Conservation (phyloP, 1,140 invertebrate species). For the Carcinoscorpius rotundicauda region DNA sequence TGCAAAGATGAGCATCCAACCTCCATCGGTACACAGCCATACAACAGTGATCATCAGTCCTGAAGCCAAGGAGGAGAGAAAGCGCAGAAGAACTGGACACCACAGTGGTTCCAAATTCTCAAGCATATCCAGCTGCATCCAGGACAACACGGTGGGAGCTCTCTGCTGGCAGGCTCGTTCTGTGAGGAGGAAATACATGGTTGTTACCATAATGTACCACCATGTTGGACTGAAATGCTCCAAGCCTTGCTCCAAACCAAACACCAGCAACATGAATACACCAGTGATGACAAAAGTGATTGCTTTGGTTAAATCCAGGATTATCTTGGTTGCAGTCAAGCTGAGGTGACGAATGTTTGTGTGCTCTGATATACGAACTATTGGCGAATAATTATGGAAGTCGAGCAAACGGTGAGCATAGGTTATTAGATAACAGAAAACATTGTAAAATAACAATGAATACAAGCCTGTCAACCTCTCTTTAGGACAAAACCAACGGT, state of each 20-base stretch:
- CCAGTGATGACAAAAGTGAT: conserved; percentile 64
- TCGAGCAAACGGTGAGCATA: conserved; percentile 39
- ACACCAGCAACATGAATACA: conserved; percentile 59
- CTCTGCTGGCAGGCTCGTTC: conserved; percentile 48
- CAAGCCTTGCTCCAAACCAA: conserved; percentile 58
- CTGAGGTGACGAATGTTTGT: conserved; percentile 59
- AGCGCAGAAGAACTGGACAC: conserved; percentile 48
- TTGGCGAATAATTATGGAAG: conserved; percentile 51
- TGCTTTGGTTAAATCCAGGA: conserved; percentile 67
- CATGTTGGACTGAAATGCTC: conserved; percentile 55
- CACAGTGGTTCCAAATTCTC: conserved; percentile 54
- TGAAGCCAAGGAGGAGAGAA: conserved; percentile 38
- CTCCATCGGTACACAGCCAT: conserved; percentile 15
- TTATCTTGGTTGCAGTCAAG: conserved; percentile 67
- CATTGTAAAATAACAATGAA: conserved; percentile 67
- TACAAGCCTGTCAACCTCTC: conserved; percentile 55
- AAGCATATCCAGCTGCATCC: conserved; percentile 44
- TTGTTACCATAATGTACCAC: conserved; percentile 49
- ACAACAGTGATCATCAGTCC: conserved; percentile 16
- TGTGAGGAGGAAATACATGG: conserved; percentile 54
- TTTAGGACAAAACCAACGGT: conserved; percentile 45
- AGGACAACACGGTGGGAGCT: conserved; percentile 42
- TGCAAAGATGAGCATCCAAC: conserved; percentile 37
- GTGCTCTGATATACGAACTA: conserved; percentile 54
- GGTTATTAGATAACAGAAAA: conserved; percentile 56